These are phyloP conservation scores for Grantiella picta DNA, from an alignment of 2,113 vertebrate species.

Conservation along the genomic window DNA sequence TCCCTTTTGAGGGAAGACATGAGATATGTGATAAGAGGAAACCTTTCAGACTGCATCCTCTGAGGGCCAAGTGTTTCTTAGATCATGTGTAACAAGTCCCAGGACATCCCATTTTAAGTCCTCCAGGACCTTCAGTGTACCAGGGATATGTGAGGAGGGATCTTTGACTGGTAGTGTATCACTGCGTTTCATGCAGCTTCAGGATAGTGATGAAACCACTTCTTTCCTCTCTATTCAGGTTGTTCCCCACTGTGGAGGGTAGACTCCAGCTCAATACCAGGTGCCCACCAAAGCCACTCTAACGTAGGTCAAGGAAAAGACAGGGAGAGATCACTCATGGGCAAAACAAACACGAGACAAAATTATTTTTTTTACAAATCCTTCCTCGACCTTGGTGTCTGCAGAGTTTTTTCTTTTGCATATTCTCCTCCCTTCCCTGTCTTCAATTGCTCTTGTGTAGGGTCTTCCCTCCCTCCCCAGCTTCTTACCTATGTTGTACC, in stretches of 20 bases:
- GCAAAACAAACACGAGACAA: no score
- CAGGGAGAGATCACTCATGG: not conserved
- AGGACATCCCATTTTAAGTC: not conserved
- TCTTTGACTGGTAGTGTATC: not conserved
- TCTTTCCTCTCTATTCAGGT: not conserved
- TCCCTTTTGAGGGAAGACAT: not conserved
- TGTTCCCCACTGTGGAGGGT: not conserved
- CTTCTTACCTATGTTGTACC: not conserved
- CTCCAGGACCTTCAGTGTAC: not conserved
- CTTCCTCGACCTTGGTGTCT: no score
- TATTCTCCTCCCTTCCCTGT: not conserved
- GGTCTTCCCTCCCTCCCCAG: not conserved
- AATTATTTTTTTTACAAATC: no score
- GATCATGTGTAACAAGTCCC: not conserved
- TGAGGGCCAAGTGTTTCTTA: not conserved
- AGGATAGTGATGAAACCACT: not conserved
- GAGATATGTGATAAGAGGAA: not conserved
- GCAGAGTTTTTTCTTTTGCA: accelerated
- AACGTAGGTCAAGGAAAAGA: not conserved
- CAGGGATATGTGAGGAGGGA: not conserved
- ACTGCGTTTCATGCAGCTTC: not conserved
- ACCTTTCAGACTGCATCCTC: not conserved
- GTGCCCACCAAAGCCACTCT: not conserved
- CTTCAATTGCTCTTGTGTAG: not conserved
- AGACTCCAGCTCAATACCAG: not conserved